Percentiles rank a stretch among this genome's conserved stretches.
phyloP scores from a whole-genome alignment of 2,113 vertebrate genomes.

The Scolopax mira region DNA sequence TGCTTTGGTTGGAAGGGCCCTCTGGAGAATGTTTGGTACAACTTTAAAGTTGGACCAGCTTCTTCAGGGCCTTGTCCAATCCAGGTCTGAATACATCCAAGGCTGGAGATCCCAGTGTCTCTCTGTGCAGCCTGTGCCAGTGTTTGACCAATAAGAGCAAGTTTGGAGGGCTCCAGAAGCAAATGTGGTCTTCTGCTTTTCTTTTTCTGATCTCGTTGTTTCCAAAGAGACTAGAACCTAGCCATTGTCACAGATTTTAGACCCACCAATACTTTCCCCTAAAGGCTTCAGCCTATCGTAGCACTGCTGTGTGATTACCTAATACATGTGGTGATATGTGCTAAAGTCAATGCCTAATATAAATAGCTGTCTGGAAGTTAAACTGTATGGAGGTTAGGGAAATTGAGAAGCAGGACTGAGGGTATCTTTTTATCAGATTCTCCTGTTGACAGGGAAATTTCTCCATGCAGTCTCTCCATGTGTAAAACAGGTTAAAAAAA shows the following conservation, averaged over 20 bases:
- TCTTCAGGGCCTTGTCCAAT: background rate
- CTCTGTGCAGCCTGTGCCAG: background rate
- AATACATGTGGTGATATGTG: background rate
- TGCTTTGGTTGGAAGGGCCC: background rate
- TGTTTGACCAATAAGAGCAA: background rate
- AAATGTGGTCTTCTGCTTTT: background rate
- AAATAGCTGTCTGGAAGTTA: background rate
- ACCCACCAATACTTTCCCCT: background rate
- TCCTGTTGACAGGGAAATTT: background rate
- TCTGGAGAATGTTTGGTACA: background rate
- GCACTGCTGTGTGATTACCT: background rate
- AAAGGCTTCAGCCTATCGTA: background rate
- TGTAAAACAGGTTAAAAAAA: background rate
- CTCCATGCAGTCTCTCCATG: background rate
- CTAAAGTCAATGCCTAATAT: background rate
- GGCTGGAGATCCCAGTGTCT: background rate
- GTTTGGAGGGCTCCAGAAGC: background rate
- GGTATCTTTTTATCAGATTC: background rate
- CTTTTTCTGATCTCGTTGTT: background rate
- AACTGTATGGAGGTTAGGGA: background rate
- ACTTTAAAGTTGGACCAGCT: background rate
- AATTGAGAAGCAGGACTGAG: background rate
- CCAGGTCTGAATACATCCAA: background rate
- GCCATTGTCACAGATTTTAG: background rate
- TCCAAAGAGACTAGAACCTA: background rate